Percentiles rank a stretch among this genome's conserved stretches.
Conservation (phyloP, 2,797 vertebrate genomes). For the Ispidina picta region DNA sequence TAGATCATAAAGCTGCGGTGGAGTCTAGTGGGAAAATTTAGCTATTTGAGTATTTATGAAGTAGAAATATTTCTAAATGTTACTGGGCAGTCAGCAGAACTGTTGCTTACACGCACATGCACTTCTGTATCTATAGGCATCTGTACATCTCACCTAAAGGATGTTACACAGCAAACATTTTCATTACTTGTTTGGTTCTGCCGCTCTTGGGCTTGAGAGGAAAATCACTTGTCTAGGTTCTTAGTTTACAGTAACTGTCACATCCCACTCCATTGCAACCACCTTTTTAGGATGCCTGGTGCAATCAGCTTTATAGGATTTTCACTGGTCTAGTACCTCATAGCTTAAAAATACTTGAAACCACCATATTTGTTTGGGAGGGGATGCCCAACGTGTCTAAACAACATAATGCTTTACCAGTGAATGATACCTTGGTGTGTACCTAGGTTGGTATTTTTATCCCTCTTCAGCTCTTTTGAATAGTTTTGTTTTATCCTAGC, state of each 20-base stretch:
- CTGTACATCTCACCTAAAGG: not conserved
- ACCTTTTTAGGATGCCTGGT: not conserved
- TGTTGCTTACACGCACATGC: rapidly evolving
- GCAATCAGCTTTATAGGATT: not conserved
- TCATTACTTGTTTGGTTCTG: not conserved
- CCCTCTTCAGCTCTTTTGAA: not conserved
- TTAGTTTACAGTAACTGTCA: not conserved
- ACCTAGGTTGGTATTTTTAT: not conserved
- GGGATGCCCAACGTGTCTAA: not conserved
- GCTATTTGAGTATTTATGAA: not conserved
- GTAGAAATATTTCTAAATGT: not conserved
- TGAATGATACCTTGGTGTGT: not conserved
- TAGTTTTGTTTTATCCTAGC: not conserved
- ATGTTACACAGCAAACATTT: not conserved
- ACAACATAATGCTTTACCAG: not conserved
- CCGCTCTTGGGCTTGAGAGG: not conserved
- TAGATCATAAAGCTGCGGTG: not conserved
- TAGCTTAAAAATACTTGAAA: not conserved
- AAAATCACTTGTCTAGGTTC: not conserved
- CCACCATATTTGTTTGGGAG: not conserved
- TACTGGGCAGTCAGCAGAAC: not conserved
- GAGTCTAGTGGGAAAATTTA: not conserved
- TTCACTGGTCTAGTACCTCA: not conserved
- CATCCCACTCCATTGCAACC: not conserved
- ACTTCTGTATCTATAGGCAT: not conserved